Evolutionary conservation across 2,113 vertebrate genomes (phyloP), one percentile per base, ranked within the genome.

Genomic region (Notechis scutatus): DNA sequence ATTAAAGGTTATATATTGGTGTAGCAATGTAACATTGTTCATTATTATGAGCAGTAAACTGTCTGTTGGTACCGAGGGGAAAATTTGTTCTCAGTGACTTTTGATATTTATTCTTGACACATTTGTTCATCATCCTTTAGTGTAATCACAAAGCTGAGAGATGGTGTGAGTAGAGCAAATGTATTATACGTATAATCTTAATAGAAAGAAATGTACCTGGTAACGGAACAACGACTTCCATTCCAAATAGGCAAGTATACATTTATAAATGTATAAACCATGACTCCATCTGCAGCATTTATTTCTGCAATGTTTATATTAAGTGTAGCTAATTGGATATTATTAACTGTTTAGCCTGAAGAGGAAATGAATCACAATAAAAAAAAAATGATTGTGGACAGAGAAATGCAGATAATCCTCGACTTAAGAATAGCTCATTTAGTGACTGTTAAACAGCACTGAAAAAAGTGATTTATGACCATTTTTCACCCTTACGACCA

Each of bases 1-100:
- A 61, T 91, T 87, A 92, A 88, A 91, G 50, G 29, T 42, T 57
- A 92, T 94, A 7, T 5, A 42, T 14, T 91, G 45, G 92, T 92
- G 90, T 12, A 0, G 74, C n/a, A 2, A 55, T 91, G 55, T 91
- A 87, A 29, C 86, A 5, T 87, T 74, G 90, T 92, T 93, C 93
- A 69, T 81, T 92, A 34, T 92, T 95, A 69, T 8, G 92, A 87
- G 89, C 88, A 92, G 89, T 88, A 91, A 92, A 86, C 88, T 54
- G 45, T 89, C 0, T 0, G 29, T 24, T 92, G 93, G 34, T 2
- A 8, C n/a, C 34, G n/a, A 21, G 50, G 91, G 85, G n/a, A 85
- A 90, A 74, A 61, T 85, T 12, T 0, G 0, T 20, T 94, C 92
- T 90, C 89, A 87, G 34, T 52, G 52, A 93, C 34, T 93, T 94